Conservation (phyloP, 2,888 invertebrate species). For the Stenichneumon culpator region DNA sequence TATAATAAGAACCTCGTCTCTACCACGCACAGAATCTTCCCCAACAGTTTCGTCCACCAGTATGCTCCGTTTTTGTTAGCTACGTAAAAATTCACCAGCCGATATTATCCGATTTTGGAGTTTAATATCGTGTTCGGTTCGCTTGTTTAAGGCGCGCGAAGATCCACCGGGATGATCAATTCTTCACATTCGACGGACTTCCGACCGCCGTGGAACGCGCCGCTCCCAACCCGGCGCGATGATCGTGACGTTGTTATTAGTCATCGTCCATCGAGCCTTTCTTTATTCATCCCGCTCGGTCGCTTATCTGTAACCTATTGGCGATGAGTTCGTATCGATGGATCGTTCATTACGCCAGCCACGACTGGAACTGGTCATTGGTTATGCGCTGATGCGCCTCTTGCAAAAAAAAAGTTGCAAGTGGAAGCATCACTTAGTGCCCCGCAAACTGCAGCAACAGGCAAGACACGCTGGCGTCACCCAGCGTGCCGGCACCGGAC, state of each 20-base stretch:
- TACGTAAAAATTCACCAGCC: no score
- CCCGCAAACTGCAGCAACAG: constrained; percentile 8
- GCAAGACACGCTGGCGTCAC: constrained; percentile 37
- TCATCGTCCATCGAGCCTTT: constrained; percentile 27
- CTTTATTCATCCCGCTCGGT: neutral
- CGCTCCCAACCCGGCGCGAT: constrained; percentile 21
- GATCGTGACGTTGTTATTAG: constrained; percentile 31
- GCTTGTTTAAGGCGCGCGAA: neutral
- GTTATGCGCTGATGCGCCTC: constrained; percentile 30
- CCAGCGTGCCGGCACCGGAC: constrained; percentile 38
- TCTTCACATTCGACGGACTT: constrained; percentile 23
- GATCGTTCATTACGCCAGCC: constrained; percentile 29
- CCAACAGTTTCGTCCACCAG: no score
- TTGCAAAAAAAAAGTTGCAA: constrained; percentile 19
- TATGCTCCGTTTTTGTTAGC: no score
- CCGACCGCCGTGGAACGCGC: constrained; percentile 14
- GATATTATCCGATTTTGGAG: no score
- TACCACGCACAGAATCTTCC: no score
- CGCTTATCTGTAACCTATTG: neutral
- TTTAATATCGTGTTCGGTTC: no score
- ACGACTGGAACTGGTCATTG: constrained; percentile 23
- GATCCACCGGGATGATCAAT: constrained; percentile 30
- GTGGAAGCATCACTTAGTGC: constrained; percentile 26
- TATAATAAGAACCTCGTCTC: no score
- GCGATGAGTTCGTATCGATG: constrained; percentile 12